phyloP scores from a whole-genome alignment of 2,113 vertebrate species.

The Aegotheles bennettii region DNA sequence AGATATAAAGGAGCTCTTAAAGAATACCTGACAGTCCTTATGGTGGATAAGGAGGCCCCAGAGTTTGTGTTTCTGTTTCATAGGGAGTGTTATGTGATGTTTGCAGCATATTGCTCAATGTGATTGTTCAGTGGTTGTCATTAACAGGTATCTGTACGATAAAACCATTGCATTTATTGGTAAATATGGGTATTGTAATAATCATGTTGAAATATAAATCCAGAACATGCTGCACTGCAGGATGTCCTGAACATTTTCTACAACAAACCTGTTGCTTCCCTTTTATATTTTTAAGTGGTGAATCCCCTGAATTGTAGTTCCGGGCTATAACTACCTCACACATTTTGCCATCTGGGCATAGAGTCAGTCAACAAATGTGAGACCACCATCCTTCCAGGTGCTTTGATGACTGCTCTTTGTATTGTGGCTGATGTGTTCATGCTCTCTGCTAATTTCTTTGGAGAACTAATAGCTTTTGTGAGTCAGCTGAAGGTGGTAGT shows the following conservation, averaged over 20 bases:
- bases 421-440: not conserved
- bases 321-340: not conserved
- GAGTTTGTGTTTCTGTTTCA: not conserved
- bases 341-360: not conserved
- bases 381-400: not conserved
- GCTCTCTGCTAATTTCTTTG: not conserved
- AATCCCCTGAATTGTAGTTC: not conserved
- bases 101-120: not conserved
- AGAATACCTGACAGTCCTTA: not conserved
- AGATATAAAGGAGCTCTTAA: not conserved
- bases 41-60: not conserved
- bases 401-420: not conserved
- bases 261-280: not conserved
- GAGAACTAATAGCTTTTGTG: not conserved
- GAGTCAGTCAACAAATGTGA: not conserved
- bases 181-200: not conserved
- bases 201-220: not conserved
- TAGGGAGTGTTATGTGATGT: not conserved
- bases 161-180: not conserved
- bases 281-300: not conserved
- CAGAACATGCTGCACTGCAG: not conserved
- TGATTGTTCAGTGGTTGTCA: not conserved
- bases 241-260: not conserved
- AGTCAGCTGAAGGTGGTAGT: not conserved
- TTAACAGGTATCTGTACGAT: not conserved